Evolutionary conservation across 2,797 vertebrate species (phyloP), one percentile per base, ranked within the genome.

Genomic region (Pristis pectinata): DNA sequence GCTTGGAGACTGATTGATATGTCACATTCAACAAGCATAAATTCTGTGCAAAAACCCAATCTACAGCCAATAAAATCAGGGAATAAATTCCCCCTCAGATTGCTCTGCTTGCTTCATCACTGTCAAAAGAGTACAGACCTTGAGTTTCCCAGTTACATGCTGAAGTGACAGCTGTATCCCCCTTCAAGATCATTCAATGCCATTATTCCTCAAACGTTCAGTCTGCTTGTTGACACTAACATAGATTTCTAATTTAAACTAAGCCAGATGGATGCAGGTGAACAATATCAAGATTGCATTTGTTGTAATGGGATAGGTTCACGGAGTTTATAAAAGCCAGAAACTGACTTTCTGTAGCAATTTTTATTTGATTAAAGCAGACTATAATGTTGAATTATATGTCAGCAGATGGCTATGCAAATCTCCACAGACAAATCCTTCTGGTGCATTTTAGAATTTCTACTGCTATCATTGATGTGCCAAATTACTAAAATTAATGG

Each of bases 261-360:
- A 22, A 49, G 59, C 24, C 92, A 93, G 92, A 41, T 72, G 92
- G 64, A 93, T 34, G 10, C 70, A 67, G 67, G 3, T 44, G 44
- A 93, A 93, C 41, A 74, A 72, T 30, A 74, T 30, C 41, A 74
- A 72, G 44, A 93, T 72, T 30, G 13, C 41, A 72, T 30, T 72
- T 72, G 67, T 49, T 74, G 27, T 93, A 74, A 93, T 93, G 70
- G 27, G 19, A 53, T 49, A 2, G 19, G 6, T 74, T 49, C 13
- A 93, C 15, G 9, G 67, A 93, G 41, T 93, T 30, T 93, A 27
- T 30, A 34, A 92, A 53, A 93, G n/a, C 22, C 9, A 93, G 41
- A 72, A 93, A 67, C 92, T 93, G 92, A 74, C 24, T 93, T 44
- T 30, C 92, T 93, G 67, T 53, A 49, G 9, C 24, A 72, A 41